Base-by-base conservation (phyloP, 2,888 invertebrate genomes). In the Meiosimyza decipiens region DNA sequence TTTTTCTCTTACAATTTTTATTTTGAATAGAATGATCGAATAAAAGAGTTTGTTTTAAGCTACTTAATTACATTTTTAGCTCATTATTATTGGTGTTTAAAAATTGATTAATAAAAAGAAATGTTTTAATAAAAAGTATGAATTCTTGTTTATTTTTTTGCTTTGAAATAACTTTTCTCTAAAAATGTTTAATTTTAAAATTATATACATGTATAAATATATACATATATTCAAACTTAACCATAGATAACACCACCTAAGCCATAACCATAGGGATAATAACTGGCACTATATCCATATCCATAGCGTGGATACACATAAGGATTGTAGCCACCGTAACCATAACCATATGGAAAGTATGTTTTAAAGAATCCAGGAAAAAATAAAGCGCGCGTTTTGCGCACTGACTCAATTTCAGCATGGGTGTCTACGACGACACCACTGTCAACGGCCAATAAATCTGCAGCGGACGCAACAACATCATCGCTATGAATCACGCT, bases 391-490 rank as follows among this genome's bases (percentile, higher is more conserved):
- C 73, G 69, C 71, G 66, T 71, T 73, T 74, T 74, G n/a, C 76
- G 76, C 66, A 54, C 54, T 52, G 63, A 33, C 15, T 59, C 54
- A 47, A 16, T 63, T 64, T 71, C 78, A 52, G 68, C 76, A 78
- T 78, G 71, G 65, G 71, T 68, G 63, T 71, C 57, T 68, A 54
- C 71, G 63, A 77, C 82, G 77, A 78, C 80, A 78, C 81, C 79
- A 79, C 80, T 81, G 79, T 83, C 78, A 77, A 82, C 79, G 78
- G 81, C 80, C 79, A 80, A 81, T 79, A 82, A 79, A 82, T 82
- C 80, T 79, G 77, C 79, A 77, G 80, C 71, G 52, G 69, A 54
- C 64, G 70, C 73, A 60, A 60, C 70, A 63, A 28, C 68, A 63
- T 18, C 76, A 73, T 52, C 47, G 71, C 62, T 54, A 59, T 52